Percentiles rank a stretch among this genome's conserved stretches.
Conservation (phyloP, 2,113 vertebrate genomes). For the Trochalopteron elliotii region DNA sequence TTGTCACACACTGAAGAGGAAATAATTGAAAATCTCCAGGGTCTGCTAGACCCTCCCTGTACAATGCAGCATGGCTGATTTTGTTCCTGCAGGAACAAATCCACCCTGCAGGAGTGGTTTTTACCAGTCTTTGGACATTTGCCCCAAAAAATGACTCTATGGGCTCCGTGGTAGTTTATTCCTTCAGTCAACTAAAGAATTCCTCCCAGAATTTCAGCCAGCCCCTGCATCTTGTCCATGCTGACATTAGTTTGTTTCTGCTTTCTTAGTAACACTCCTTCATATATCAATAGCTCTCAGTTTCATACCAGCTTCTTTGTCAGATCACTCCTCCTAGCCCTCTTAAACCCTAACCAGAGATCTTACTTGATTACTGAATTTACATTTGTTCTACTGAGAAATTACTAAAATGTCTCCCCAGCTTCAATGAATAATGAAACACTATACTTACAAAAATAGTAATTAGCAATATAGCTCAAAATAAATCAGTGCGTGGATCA, state of each 20-base stretch:
- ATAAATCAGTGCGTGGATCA: conserved; percentile 47
- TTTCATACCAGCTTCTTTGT: not conserved
- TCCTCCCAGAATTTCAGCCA: not conserved
- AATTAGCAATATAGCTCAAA: conserved; percentile 70
- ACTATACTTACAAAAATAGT: conserved; percentile 24
- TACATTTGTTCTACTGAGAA: conserved; percentile 18
- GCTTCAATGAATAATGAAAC: conserved; percentile 50
- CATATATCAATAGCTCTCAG: not conserved
- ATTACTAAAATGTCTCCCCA: conserved; percentile 26
- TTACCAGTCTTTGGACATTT: not conserved
- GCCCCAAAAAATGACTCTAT: not conserved
- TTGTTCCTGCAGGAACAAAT: not conserved
- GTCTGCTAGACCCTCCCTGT: not conserved
- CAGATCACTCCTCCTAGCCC: not conserved
- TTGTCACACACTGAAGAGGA: not conserved
- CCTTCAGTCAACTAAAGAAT: not conserved
- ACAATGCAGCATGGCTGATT: not conserved
- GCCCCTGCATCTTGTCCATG: not conserved
- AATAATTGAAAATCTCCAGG: not conserved
- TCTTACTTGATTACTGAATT: not conserved
- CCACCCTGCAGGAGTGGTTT: not conserved
- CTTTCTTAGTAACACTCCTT: not conserved
- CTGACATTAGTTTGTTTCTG: not conserved
- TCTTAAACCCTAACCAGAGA: not conserved
- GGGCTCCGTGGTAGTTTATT: not conserved